Base-by-base conservation (phyloP, 1,140 invertebrate species). In the Chrysomallon squamiferum region DNA sequence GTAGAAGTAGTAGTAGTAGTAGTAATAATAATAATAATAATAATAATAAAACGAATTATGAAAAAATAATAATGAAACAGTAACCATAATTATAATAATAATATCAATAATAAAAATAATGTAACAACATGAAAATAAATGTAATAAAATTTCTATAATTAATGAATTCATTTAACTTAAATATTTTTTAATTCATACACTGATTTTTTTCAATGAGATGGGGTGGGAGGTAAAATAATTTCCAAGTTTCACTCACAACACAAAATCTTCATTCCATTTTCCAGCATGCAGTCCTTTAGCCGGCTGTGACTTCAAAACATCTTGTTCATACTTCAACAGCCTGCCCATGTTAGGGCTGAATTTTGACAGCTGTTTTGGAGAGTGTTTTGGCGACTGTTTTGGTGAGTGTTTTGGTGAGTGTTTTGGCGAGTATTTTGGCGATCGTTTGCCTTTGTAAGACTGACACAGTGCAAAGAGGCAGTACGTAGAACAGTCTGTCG, bases 241-340 rank as follows among this genome's bases (percentile, higher is more conserved):
- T 38, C 35, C 15, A 15, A 7, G 15, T 15, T 15, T 15, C 35
- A 75, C 72, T 68, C 71, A 79, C 77, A 79, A 35, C 22, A 62
- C 43, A 59, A 79, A 76, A 18, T 75, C 71, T 33, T 79, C 74
- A 62, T 79, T 76, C 77, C 77, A 79, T 57, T 76, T 73, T 1
- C 74, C 73, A 27, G 70, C 47, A 3, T 58, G 38, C 0, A 54
- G 63, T 18, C 65, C 54, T 43, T 70, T 74, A 11, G 70, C 65
- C 15, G 68, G 62, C n/a, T 64, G 66, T 13, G 76, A 73, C 35
- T 61, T 50, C 15, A 65, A 33, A 11, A 75, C 65, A 29, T 69
- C 65, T 4, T 65, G 41, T 25, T 47, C 25, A 49, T 67, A 38
- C 33, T 59, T 43, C 7, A 41, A 33, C 13, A 52, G 54, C 9